Percentiles rank a stretch among this genome's conserved stretches.
These are phyloP conservation scores for Muscidifurax raptorellus DNA, from an alignment of 1,140 invertebrate species.

Conservation along the genomic window DNA sequence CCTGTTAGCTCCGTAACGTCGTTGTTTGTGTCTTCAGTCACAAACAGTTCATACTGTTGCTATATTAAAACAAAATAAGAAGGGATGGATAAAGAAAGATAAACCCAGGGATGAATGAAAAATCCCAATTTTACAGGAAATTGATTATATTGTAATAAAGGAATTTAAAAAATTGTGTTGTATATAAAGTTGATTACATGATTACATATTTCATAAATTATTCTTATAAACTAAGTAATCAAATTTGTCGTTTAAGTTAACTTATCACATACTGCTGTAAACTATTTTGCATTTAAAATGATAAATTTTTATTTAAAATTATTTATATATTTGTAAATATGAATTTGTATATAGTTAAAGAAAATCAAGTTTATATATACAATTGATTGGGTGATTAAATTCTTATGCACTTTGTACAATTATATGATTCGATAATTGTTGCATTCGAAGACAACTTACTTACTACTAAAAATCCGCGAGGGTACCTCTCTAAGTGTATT, in stretches of 20 bases:
- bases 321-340: neutral
- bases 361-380: neutral
- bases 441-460: slow-evolving; percentile 3
- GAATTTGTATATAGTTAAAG: neutral
- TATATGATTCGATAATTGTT: neutral
- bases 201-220: neutral
- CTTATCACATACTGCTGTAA: neutral
- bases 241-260: neutral
- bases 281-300: neutral
- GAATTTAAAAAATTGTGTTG: neutral
- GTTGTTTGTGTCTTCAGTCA: neutral
- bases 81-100: neutral
- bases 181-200: neutral
- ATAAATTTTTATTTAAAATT: no score
- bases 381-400: neutral
- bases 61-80: slow-evolving; percentile 23
- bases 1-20: slow-evolving; percentile 26
- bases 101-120: neutral
- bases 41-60: no score
- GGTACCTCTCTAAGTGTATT: no score
- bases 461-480: no score
- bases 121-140: slow-evolving; percentile 20
- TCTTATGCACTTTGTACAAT: neutral
- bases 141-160: neutral
- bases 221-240: neutral